A percentile compares a stretch with the other conserved stretches of the same genome.
phyloP scores from a whole-genome alignment of 37 sponge, comb jelly and placozoan genomes.

The Halisarca cf. caerulea region DNA sequence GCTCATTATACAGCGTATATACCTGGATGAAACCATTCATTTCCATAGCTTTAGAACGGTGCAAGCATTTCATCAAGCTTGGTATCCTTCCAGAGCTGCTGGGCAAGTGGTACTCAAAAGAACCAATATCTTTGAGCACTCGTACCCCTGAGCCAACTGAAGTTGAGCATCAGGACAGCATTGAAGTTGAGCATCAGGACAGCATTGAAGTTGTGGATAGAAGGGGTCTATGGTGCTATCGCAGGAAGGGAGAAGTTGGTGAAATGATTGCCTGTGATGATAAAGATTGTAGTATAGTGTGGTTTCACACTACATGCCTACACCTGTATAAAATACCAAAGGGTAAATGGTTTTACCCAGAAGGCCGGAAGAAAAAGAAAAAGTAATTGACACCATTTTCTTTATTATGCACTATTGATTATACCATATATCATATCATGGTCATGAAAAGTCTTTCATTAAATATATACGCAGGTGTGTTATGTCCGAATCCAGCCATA shows the following conservation, averaged over 20 bases:
- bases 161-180: too few species aligned
- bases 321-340: not conserved
- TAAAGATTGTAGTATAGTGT: not conserved
- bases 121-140: too few species aligned
- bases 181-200: too few species aligned
- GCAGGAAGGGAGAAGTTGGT: not conserved
- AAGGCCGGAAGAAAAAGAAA: not conserved
- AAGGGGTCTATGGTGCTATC: not conserved
- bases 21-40: constrained; percentile 24
- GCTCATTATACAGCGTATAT: constrained; percentile 31
- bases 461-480: too few species aligned
- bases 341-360: not conserved
- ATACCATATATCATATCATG: too few species aligned
- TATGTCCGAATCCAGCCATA: too few species aligned
- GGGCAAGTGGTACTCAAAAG: constrained; percentile 52
- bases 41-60: constrained; percentile 15
- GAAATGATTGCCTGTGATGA: not conserved
- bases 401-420: too few species aligned
- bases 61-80: constrained; percentile 25
- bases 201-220: too few species aligned
- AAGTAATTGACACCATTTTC: too few species aligned
- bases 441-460: too few species aligned
- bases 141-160: too few species aligned
- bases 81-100: constrained; percentile 48
- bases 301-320: not conserved